Evolutionary conservation across 2,888 invertebrate genomes (phyloP).

Genomic region (Nomada fabriciana): DNA sequence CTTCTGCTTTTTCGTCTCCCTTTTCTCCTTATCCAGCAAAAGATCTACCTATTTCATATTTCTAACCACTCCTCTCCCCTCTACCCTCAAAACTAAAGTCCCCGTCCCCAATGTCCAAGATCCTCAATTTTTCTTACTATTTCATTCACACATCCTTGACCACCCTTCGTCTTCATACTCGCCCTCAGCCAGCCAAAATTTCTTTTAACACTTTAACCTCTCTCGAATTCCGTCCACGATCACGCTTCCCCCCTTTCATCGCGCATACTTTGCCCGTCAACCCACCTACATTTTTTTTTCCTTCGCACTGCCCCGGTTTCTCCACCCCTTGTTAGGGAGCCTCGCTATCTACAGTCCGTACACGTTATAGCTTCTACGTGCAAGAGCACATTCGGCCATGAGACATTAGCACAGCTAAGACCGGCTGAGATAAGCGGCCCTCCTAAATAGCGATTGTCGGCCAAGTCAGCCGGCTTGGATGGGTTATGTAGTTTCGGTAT

Average conservation of each 20-base stretch:
- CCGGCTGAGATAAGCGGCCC: conserved; percentile 66
- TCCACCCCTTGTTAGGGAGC: background rate
- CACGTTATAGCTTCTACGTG: conserved; percentile 41
- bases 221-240: no score
- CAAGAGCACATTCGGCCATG: conserved; percentile 42
- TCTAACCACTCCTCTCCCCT: background rate
- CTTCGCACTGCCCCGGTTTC: background rate
- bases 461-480: conserved; percentile 70
- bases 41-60: no score
- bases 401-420: conserved; percentile 68
- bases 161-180: background rate
- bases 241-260: no score
- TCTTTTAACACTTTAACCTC: no score
- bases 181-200: no score
- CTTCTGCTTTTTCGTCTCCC: no score
- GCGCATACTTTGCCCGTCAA: background rate
- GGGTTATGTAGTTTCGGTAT: conserved; percentile 69
- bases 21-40: no score
- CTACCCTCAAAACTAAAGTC: background rate
- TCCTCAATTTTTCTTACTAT: background rate
- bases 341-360: background rate
- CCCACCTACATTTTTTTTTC: background rate
- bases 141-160: background rate
- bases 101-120: background rate
- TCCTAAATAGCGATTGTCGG: conserved; percentile 73